A percentile compares a stretch with the other conserved stretches of the same genome.
phyloP scores from a whole-genome alignment of 1,140 invertebrate species.

The Thereuonema tuberculata region DNA sequence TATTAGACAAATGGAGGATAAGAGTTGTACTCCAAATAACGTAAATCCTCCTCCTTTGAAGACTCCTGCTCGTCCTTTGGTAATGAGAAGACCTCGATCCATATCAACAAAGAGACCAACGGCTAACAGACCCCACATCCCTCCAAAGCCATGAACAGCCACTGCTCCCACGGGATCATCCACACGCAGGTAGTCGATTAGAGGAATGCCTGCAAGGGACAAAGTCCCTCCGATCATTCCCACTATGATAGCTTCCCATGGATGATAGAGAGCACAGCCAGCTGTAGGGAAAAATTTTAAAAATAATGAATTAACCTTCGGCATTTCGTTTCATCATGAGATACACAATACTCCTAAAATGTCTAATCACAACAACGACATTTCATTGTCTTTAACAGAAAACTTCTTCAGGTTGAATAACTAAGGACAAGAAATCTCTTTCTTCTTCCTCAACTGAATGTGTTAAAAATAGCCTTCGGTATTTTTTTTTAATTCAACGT shows the following conservation, averaged over 20 bases:
- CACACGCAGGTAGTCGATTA: conserved; percentile 58
- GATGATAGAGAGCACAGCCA: conserved; percentile 70
- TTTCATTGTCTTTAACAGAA: too few species aligned
- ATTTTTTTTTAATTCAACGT: too few species aligned
- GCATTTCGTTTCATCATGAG: conserved; percentile 8
- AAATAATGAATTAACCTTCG: not conserved
- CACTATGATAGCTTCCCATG: conserved; percentile 72
- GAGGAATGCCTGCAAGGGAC: conserved; percentile 49
- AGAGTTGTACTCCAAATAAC: conserved; percentile 60
- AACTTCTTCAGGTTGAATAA: not conserved
- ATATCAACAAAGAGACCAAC: conserved; percentile 82
- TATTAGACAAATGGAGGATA: conserved; percentile 51
- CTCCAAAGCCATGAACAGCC: conserved; percentile 56
- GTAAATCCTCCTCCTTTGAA: conserved; percentile 77
- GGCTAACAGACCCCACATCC: conserved; percentile 59
- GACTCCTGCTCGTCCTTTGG: conserved; percentile 56
- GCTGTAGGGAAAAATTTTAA: conserved; percentile 35
- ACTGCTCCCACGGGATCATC: conserved; percentile 86
- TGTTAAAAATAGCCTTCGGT: too few species aligned
- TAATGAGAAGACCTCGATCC: conserved; percentile 54
- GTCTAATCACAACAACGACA: not conserved
- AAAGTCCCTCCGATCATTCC: conserved; percentile 62
- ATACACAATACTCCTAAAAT: conserved; percentile 2
- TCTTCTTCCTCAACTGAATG: too few species aligned
- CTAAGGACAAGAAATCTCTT: not conserved